Conservation (phyloP, 2,888 invertebrate genomes). For the Mimumesa dahlbomi region DNA sequence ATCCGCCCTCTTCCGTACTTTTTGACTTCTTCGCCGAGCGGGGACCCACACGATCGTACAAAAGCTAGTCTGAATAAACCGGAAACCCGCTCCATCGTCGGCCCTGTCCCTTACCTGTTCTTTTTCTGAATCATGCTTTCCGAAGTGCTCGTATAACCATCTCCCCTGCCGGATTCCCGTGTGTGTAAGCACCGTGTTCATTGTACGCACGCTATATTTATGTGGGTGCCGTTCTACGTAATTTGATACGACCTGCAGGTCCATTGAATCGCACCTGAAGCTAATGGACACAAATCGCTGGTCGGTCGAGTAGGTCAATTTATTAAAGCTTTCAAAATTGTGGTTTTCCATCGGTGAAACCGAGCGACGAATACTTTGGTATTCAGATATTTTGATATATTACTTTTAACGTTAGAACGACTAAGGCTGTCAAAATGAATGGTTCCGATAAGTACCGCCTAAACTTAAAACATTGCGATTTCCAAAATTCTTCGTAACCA, state of each 20-base stretch:
- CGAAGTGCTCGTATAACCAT: constrained; percentile 15
- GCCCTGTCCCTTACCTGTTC: constrained; percentile 63
- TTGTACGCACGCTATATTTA: constrained; percentile 38
- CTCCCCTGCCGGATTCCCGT: constrained; percentile 12
- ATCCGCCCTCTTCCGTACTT: constrained; percentile 72
- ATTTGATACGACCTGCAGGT: constrained; percentile 54
- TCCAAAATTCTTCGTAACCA: too few species aligned
- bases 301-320: constrained; percentile 18
- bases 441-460: too few species aligned
- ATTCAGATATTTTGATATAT: not conserved
- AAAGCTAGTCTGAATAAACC: constrained; percentile 67
- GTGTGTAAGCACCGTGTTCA: constrained; percentile 12
- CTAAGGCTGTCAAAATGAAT: too few species aligned
- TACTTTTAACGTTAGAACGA: too few species aligned
- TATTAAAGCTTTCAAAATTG: constrained; percentile 2
- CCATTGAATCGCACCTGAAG: constrained; percentile 29
- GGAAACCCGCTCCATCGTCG: constrained; percentile 68
- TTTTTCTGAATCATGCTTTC: constrained; percentile 40
- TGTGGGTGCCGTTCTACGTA: constrained; percentile 30
- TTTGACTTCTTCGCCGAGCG: constrained; percentile 69
- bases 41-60: constrained; percentile 52
- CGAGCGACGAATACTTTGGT: not conserved
- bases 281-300: constrained; percentile 23
- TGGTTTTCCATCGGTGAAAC: not conserved
- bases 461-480: too few species aligned